Evolutionary conservation across 2,113 vertebrate species (phyloP), one percentile per base, ranked within the genome.

Genomic region (Ageneiosus marmoratus): DNA sequence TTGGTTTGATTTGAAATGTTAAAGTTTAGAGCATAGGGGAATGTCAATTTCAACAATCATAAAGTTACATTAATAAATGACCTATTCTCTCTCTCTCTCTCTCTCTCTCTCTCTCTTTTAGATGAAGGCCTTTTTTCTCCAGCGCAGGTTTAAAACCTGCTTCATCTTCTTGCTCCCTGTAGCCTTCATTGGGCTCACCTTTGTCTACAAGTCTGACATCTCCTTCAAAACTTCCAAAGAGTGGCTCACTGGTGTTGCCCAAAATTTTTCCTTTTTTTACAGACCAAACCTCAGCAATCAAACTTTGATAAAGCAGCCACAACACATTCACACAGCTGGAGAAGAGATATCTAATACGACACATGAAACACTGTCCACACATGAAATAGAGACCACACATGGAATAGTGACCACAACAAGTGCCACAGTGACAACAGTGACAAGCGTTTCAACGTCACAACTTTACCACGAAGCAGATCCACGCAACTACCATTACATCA

Each of bases 401-500:
- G 34, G 18, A 27, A 11, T 1, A 18, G 13, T 53, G 46, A 69
- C 75, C 15, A 34, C 0, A 15, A 46, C 8, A 16, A n/a, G n/a
- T n/a, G n/a, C n/a, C n/a, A n/a, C n/a, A n/a, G n/a, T n/a, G n/a
- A 27, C 16, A 63, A 34, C 22, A 20, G 12, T 2, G 2, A 41
- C 32, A 53, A 48, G 9, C 16, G 2, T 32, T 32, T 3, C 29
- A 4, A 12, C 8, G 22, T 48, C 34, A 51, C 5, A 16, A 15
- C 60, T 27, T 62, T 87, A 90, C 83, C 90, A 89, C 1, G 50
- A 80, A 0, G 90, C 90, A 0, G 89, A 95, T 77, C 89, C 93
- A 0, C 1, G 80, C 24, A 91, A 92, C 0, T 94, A 95, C 85
- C 90, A 84, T 0, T 96, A 93, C 55, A 84, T 93, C 5, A 81